phyloP scores from a whole-genome alignment of 2,888 invertebrate genomes.

The Saturnia pavonia region DNA sequence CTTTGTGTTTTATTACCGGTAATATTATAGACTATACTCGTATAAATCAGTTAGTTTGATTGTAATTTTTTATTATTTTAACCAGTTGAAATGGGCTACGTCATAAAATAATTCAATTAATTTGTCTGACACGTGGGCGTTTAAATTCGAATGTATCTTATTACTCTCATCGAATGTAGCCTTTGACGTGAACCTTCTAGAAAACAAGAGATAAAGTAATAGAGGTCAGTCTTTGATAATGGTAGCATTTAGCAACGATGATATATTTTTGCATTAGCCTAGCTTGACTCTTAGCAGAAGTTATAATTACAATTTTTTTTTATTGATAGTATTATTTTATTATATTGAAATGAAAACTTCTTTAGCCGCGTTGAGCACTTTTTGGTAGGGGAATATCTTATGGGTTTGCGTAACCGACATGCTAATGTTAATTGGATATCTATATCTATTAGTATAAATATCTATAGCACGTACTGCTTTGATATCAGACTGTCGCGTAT shows the following conservation, averaged over 20 bases:
- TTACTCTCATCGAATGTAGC: background rate
- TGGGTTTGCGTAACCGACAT: too few species aligned
- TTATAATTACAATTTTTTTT: background rate
- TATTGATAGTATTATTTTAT: too few species aligned
- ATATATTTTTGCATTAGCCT: background rate
- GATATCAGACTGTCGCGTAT: too few species aligned
- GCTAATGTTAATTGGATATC: too few species aligned
- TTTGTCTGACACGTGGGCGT: background rate
- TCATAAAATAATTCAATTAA: constrained; percentile 15
- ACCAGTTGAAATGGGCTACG: constrained; percentile 1
- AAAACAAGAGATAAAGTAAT: background rate
- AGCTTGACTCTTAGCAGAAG: background rate
- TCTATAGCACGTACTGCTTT: too few species aligned
- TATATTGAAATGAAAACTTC: too few species aligned
- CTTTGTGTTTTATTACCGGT: constrained; percentile 33
- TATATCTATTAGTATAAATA: too few species aligned
- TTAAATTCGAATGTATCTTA: background rate
- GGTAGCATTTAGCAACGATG: too few species aligned
- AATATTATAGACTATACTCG: constrained; percentile 38
- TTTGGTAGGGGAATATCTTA: too few species aligned
- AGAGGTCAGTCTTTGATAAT: background rate
- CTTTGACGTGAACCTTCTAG: background rate
- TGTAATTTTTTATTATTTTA: constrained; percentile 17
- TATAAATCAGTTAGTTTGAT: constrained; percentile 45
- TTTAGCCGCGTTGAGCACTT: too few species aligned